Evolutionary conservation across 1,140 invertebrate species (phyloP), one percentile per base, ranked within the genome.

Genomic region (Adelges cooleyi): DNA sequence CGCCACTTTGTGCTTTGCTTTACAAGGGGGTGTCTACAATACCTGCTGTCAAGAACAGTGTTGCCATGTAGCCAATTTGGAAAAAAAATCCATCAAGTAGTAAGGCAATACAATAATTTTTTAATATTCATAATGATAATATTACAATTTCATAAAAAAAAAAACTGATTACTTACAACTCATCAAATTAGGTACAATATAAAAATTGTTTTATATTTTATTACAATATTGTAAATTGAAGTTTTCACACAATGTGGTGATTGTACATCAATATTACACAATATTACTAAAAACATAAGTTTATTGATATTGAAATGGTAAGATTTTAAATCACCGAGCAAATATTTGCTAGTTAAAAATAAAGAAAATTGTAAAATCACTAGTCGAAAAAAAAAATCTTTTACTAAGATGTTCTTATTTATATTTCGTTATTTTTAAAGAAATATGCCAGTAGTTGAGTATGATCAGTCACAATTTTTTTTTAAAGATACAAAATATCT

Each of bases 361-460:
- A 62, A 18, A 48, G 44, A 46, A 48, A 13, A 48, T 33, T 62
- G 40, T 62, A 46, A 62, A 46, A 48, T 27, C 38, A 20, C 22
- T 62, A 46, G 42, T 48, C 9, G 25, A 62, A 46, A 48, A 17
- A 59, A 59, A 42, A 36, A 27, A 56, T 59, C 44, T 59, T 42
- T 59, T 59, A 56, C 36, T 23, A 20, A 22, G 53, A 42, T 18
- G 53, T 44, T 44, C n/a, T 42, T 42, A 40, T n/a, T 40, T 17
- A 46, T 44, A 46, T 33, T 33, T 44, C 23, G 17, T 59, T n/a
- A 15, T 29, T 8, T 29, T 62, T 20, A 6, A 33, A 1, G 17
- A 62, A 62, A 48, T 62, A 46, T n/a, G 8, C 42, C 17, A 33
- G 22, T 56, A 42, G 23, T 29, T 62, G 56, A 62, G 44, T 62